A percentile compares a stretch with the other conserved stretches of the same genome.
Evolutionary conservation across 2,888 invertebrate genomes (phyloP).

Genomic region (Phyllotreta cruciferae): DNA sequence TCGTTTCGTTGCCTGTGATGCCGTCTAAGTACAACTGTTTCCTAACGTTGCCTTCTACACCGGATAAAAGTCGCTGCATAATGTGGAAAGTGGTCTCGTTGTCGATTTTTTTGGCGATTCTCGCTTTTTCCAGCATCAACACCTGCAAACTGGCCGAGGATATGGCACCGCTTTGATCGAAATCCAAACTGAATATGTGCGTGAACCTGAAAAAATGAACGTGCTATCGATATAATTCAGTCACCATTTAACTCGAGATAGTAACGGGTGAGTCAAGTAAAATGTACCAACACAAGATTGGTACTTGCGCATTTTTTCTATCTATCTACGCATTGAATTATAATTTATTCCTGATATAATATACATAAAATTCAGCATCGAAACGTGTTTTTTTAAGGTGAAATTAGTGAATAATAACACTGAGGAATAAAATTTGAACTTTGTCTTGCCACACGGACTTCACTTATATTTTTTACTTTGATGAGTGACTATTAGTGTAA

Average conservation of each 20-base stretch:
- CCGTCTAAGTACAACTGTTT: slow-evolving; percentile 85
- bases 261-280: not conserved
- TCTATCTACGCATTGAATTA: not conserved
- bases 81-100: slow-evolving; percentile 75
- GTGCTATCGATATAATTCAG: not conserved
- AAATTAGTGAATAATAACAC: too few species aligned
- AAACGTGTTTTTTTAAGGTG: too few species aligned
- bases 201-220: slow-evolving; percentile 66
- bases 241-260: not conserved
- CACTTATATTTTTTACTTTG: too few species aligned
- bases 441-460: too few species aligned
- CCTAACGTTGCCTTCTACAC: slow-evolving; percentile 81
- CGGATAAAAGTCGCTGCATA: slow-evolving; percentile 73
- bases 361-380: not conserved
- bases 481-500: too few species aligned
- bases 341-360: not conserved
- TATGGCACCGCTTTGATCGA: slow-evolving; percentile 91
- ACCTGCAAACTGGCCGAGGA: slow-evolving; percentile 89
- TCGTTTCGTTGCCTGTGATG: slow-evolving; percentile 69
- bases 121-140: slow-evolving; percentile 79
- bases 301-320: not conserved
- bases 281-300: not conserved
- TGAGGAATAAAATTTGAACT: too few species aligned
- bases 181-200: slow-evolving; percentile 91
- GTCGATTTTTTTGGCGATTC: slow-evolving; percentile 71